Evolutionary conservation across 2,888 invertebrate genomes (phyloP).

Genomic region (Nebria brevicollis): DNA sequence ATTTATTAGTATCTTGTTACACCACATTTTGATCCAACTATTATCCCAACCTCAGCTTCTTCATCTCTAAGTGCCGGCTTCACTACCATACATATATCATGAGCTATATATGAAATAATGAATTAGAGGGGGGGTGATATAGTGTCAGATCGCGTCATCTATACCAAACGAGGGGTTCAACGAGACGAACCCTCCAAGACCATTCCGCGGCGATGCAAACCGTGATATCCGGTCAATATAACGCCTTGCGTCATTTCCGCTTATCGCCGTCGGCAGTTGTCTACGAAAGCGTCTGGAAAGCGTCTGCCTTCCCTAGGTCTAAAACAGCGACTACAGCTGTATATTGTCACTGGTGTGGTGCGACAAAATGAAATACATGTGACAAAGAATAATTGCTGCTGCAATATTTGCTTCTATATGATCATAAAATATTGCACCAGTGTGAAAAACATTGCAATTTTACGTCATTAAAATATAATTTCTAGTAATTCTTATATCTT

Average conservation of each 20-base stretch:
- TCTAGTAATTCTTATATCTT: too few species aligned
- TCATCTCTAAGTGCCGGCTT: background rate
- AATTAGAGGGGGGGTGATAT: conserved; percentile 24
- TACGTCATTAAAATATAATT: too few species aligned
- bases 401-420: too few species aligned
- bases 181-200: background rate
- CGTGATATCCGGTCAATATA: conserved; percentile 53
- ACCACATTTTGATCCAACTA: background rate
- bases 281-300: conserved; percentile 1
- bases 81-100: conserved; percentile 7
- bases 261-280: conserved; percentile 47
- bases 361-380: too few species aligned
- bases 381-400: too few species aligned
- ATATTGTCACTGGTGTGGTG: background rate
- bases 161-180: background rate
- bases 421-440: too few species aligned
- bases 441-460: too few species aligned
- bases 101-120: conserved; percentile 33
- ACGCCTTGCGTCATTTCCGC: conserved; percentile 49
- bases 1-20: background rate
- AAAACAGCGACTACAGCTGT: background rate
- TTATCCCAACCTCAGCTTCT: background rate
- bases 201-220: conserved; percentile 38
- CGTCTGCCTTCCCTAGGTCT: background rate
- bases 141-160: background rate